Evolutionary conservation across 2,888 invertebrate species (phyloP).

Genomic region (Limnephilus lunatus): DNA sequence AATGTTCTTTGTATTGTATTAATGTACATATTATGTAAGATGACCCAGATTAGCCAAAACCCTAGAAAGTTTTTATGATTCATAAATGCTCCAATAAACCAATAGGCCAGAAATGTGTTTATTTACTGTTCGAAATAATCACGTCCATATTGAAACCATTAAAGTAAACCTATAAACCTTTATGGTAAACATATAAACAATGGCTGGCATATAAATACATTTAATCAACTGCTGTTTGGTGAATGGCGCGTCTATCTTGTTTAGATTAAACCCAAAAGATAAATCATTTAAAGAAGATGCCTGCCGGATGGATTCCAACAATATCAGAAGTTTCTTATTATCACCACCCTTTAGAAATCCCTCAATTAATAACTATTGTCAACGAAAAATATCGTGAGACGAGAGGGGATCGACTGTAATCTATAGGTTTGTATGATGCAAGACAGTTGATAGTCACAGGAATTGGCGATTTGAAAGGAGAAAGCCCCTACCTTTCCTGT

Average conservation of each 20-base stretch:
- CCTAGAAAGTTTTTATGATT: not conserved
- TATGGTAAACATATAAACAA: not conserved
- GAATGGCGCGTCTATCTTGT: not conserved
- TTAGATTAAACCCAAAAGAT: not conserved
- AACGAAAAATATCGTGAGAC: too few relatives aligned
- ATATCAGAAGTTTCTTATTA: not conserved
- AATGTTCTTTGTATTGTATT: not conserved
- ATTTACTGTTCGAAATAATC: not conserved
- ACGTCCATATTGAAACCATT: not conserved
- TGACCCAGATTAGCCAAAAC: not conserved
- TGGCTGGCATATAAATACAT: not conserved
- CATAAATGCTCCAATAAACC: not conserved
- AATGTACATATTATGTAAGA: not conserved
- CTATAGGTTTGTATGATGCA: too few relatives aligned
- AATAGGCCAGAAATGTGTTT: not conserved
- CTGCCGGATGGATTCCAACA: not conserved
- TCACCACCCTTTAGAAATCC: not conserved
- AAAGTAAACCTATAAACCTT: not conserved
- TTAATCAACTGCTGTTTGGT: not conserved
- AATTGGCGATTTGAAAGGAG: too few relatives aligned
- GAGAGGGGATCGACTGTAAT: too few relatives aligned
- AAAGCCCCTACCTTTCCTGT: too few relatives aligned
- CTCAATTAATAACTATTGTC: not conserved
- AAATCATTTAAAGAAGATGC: not conserved
- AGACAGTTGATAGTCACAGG: too few relatives aligned